These are phyloP conservation scores for Leguminivora glycinivorella DNA, from an alignment of 1,140 invertebrate genomes.

Conservation along the genomic window DNA sequence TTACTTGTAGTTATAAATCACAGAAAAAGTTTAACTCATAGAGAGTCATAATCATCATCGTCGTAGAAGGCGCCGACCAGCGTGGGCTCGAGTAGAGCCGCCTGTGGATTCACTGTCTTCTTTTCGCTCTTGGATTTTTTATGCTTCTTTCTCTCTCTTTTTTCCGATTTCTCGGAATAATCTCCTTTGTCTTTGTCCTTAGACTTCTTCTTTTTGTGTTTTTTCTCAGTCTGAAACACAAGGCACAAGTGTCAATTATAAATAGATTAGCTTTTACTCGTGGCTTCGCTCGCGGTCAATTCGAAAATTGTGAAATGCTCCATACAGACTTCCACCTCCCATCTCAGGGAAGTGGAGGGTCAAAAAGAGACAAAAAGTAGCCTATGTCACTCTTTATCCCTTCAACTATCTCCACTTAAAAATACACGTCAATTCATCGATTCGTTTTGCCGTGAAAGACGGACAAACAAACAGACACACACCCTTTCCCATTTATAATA, in stretches of 20 bases:
- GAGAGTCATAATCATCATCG: slow-evolving; percentile 68
- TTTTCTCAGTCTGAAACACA: slow-evolving; percentile 56
- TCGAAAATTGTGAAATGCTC: too few relatives aligned
- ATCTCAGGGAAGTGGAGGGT: too few relatives aligned
- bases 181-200: slow-evolving; percentile 75
- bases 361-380: too few relatives aligned
- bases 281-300: too few relatives aligned
- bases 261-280: slow-evolving; percentile 17
- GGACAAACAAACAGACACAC: too few relatives aligned
- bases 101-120: slow-evolving; percentile 52
- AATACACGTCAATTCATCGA: too few relatives aligned
- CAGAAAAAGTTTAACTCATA: slow-evolving; percentile 43
- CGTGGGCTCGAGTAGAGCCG: slow-evolving; percentile 53
- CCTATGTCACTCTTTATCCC: too few relatives aligned
- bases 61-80: slow-evolving; percentile 51
- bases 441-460: too few relatives aligned
- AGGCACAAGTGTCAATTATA: not conserved
- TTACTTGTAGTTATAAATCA: not conserved
- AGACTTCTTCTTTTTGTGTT: slow-evolving; percentile 77
- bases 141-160: slow-evolving; percentile 73
- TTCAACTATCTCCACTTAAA: too few relatives aligned
- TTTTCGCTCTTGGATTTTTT: slow-evolving; percentile 69
- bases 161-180: slow-evolving; percentile 61
- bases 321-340: too few relatives aligned
- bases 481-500: too few relatives aligned